A percentile compares a stretch with the other conserved stretches of the same genome.
Evolutionary conservation across 2,797 vertebrate species (phyloP).

Genomic region (Neostethus bicornis): DNA sequence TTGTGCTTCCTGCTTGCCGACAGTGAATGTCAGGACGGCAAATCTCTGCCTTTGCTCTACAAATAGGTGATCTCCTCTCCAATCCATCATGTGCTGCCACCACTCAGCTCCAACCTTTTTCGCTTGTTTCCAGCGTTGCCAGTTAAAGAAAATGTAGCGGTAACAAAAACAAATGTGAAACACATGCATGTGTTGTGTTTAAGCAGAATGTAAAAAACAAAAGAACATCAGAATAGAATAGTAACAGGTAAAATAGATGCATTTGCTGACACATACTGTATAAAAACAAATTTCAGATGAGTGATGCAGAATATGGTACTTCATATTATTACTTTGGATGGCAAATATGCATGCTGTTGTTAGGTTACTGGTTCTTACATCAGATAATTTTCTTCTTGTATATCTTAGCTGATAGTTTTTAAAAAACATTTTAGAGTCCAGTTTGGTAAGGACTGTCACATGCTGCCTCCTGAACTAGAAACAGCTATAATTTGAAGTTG

Average conservation of each 20-base stretch:
- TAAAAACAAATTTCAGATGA: too few species aligned
- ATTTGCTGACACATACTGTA: too few species aligned
- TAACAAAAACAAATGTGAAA: slow-evolving; percentile 13
- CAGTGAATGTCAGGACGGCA: slow-evolving; percentile 57
- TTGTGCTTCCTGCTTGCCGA: slow-evolving; percentile 37
- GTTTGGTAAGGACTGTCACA: too few species aligned
- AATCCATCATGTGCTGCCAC: slow-evolving; percentile 69
- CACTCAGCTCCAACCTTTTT: slow-evolving; percentile 30
- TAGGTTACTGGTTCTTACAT: too few species aligned
- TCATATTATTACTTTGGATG: too few species aligned
- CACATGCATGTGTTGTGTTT: background rate
- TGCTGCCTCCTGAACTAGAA: too few species aligned
- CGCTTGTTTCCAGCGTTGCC: slow-evolving; percentile 40
- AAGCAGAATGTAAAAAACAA: background rate
- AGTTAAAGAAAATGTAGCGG: slow-evolving; percentile 42
- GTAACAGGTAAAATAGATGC: background rate
- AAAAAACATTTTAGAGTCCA: too few species aligned
- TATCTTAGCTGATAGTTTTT: too few species aligned
- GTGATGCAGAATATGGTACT: too few species aligned
- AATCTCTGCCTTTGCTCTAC: slow-evolving; percentile 66
- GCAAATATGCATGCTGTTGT: too few species aligned
- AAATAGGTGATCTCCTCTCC: slow-evolving; percentile 71
- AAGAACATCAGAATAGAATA: background rate
- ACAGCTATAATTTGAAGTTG: too few species aligned
- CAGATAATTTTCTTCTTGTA: too few species aligned